Evolutionary conservation across 2,113 vertebrate genomes (phyloP).

Genomic region (Acanthochromis polyacanthus): DNA sequence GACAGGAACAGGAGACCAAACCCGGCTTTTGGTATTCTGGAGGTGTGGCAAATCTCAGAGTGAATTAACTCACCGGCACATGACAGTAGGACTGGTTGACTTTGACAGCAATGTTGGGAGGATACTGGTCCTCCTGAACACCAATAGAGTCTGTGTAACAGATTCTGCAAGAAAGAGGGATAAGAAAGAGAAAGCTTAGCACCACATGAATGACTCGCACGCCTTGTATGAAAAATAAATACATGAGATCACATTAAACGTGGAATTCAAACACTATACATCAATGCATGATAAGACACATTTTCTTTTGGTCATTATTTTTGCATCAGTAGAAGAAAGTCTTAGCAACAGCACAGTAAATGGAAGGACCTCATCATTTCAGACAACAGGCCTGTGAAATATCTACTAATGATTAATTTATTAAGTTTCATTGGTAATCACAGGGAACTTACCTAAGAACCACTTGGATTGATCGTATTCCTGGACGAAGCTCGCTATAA

Average conservation of each 20-base stretch:
- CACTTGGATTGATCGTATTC: slow-evolving; percentile 95
- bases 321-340: not conserved
- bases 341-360: not conserved
- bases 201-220: not conserved
- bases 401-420: not conserved
- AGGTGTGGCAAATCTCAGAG: not conserved
- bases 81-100: slow-evolving; percentile 99
- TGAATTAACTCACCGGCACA: slow-evolving; percentile 89
- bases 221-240: not conserved
- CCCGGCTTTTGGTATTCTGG: not conserved
- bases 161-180: slow-evolving; percentile 86
- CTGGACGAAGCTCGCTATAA: slow-evolving; percentile 92
- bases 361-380: not conserved
- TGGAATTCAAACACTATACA: not conserved
- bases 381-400: not conserved
- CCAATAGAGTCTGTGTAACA: slow-evolving; percentile 96
- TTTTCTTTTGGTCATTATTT: not conserved
- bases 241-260: not conserved
- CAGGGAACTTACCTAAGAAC: slow-evolving; percentile 90
- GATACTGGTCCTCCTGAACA: slow-evolving; percentile 98
- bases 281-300: not conserved
- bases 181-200: slow-evolving; percentile 4
- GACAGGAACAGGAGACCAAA: not conserved
- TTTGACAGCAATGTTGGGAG: slow-evolving; percentile 97
- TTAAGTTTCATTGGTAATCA: not conserved